Evolutionary conservation across 2,888 invertebrate genomes (phyloP).

Genomic region (Phania funesta): DNA sequence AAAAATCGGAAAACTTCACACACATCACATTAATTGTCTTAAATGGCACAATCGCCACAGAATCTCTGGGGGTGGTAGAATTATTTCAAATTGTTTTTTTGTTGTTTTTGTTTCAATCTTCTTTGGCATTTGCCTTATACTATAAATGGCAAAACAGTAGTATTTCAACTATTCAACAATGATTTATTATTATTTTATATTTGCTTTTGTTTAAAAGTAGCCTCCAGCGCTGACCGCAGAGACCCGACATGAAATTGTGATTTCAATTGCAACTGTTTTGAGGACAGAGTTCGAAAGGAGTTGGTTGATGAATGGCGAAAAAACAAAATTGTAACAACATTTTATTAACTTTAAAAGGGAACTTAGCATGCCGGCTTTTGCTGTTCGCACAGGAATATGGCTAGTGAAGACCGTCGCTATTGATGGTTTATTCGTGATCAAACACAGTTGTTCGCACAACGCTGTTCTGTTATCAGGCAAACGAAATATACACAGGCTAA

Average conservation of each 20-base stretch:
- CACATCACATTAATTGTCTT: conserved; percentile 14
- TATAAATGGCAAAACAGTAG: conserved; percentile 63
- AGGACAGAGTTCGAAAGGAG: conserved; percentile 7
- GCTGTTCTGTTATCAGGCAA: too few species aligned
- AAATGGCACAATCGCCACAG: conserved; percentile 26
- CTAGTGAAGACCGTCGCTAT: too few species aligned
- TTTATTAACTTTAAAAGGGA: too few species aligned
- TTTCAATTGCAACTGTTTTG: conserved; percentile 46
- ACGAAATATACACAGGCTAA: too few species aligned
- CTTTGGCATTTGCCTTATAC: conserved; percentile 12
- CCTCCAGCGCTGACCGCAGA: conserved; percentile 39
- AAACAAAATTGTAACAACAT: too few species aligned
- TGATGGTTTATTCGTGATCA: too few species aligned
- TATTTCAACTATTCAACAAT: conserved; percentile 34
- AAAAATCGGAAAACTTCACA: conserved; percentile 27
- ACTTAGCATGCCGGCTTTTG: too few species aligned
- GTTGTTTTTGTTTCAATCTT: background rate
- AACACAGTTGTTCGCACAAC: too few species aligned
- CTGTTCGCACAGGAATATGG: too few species aligned
- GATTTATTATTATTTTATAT: conserved; percentile 50
- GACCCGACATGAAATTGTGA: conserved; percentile 54
- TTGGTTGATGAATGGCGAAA: background rate
- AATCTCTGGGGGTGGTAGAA: conserved; percentile 51
- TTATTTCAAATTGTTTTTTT: background rate
- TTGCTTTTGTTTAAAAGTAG: conserved; percentile 38